A percentile compares a stretch with the other conserved stretches of the same genome.
Conservation (phyloP, 2,113 vertebrate species). For the Mandrillus leucophaeus region DNA sequence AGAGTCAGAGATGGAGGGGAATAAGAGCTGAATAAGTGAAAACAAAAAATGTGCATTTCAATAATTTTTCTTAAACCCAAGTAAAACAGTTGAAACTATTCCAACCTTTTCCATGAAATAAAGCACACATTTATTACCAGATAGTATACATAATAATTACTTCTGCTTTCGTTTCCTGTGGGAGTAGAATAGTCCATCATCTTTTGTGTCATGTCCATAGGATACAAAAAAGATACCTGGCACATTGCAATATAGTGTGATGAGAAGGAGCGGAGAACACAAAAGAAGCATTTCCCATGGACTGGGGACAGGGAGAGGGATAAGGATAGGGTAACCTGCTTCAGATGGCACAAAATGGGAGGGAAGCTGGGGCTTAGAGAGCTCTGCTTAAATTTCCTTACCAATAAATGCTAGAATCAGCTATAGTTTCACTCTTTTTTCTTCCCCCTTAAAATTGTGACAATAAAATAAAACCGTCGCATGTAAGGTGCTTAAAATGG, state of each 20-base stretch:
- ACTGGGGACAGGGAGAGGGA: background rate
- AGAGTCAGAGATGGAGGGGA: background rate
- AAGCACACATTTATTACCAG: background rate
- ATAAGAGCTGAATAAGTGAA: background rate
- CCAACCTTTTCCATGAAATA: background rate
- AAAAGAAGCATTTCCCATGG: background rate
- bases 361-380: background rate
- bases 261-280: background rate
- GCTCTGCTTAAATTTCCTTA: background rate
- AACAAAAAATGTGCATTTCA: background rate
- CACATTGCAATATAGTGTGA: background rate
- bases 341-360: background rate
- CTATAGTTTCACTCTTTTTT: no score
- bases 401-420: background rate
- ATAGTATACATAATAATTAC: background rate
- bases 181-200: background rate
- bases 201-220: background rate
- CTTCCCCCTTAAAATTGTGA: no score
- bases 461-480: no score
- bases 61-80: background rate
- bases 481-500: no score
- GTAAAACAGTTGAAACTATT: background rate
- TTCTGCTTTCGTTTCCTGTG: background rate
- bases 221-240: background rate
- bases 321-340: background rate